Evolutionary conservation across 2,888 invertebrate genomes (phyloP), one percentile per base, ranked within the genome.

Genomic region (Gerris lacustris): DNA sequence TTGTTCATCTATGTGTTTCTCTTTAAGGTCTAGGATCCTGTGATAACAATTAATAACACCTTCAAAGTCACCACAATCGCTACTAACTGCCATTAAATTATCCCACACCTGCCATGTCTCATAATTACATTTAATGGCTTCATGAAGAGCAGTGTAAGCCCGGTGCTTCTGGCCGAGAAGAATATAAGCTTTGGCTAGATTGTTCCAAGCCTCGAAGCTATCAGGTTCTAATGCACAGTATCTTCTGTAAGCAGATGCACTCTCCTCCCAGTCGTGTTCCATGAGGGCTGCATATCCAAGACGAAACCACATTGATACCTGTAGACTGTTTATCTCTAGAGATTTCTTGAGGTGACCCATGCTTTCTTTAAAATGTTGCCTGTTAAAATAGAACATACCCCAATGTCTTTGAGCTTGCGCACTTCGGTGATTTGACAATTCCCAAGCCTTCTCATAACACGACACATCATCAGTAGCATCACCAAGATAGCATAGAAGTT

Each of bases 131-230:
- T 92, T 89, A 1, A 96, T 81, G 0, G 98, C 92, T 81, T 98
- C 96, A 77, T 90, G 86, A 0, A 96, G 82, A 5, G 93, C 89
- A 70, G 87, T 85, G 82, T 93, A 91, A 0, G 96, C 97, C 71
- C 92, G 85, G 72, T 85, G 83, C 82, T 94, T 95, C 78, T 97
- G 90, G 0, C 91, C 90, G 70, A 91, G 83, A 78, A 92, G 90
- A 7, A 96, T 88, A 77, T 96, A 94, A 5, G 94, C 93, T 78
- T 96, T 94, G 15, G 96, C 94, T 72, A 99, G 83, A 80, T 99
- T 99, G 81, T 96, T 98, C 99, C 98, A 99, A 0, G 95, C 95
- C 81, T 98, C 96, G 80, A 94, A 97, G 70, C 91, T 91, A 76
- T 86, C 86, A 73, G 82, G 89, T 77, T 96, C 95, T n/a, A 97